Percentiles rank a stretch among this genome's conserved stretches.
These are phyloP conservation scores for Amblyjoppa proteus DNA, from an alignment of 2,888 invertebrate species.

Conservation along the genomic window DNA sequence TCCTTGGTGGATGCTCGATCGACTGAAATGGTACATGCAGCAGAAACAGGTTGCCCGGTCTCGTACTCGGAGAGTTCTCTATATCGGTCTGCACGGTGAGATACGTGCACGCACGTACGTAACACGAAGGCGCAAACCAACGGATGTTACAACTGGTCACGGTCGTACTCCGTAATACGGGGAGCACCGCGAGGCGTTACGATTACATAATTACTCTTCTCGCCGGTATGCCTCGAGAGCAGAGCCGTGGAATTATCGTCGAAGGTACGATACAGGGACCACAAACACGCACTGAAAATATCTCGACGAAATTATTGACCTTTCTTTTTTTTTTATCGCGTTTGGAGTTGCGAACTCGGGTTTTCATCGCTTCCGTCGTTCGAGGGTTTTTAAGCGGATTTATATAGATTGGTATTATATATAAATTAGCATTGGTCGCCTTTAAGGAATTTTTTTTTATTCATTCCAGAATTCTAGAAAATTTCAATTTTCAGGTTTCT, in stretches of 20 bases:
- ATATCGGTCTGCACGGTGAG: conserved; percentile 22
- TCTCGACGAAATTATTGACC: conserved; percentile 15
- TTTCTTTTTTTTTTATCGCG: conserved; percentile 7
- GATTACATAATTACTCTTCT: conserved; percentile 62
- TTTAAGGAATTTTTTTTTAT: neutral
- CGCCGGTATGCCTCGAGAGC: conserved; percentile 12
- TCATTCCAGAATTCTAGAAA: neutral
- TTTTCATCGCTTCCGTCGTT: neutral
- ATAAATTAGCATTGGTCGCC: too few relatives aligned
- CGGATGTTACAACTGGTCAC: conserved; percentile 65
- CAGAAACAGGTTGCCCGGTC: conserved; percentile 12
- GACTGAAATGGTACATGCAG: conserved; percentile 5
- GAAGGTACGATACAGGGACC: conserved; percentile 14
- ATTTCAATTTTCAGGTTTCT: too few relatives aligned
- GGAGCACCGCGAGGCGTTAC: conserved; percentile 54
- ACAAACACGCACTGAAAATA: conserved; percentile 37
- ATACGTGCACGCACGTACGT: conserved; percentile 48
- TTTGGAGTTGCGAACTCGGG: neutral
- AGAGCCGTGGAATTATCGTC: conserved; percentile 36
- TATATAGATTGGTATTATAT: too few relatives aligned
- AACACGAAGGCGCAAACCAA: conserved; percentile 44
- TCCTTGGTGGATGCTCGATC: neutral
- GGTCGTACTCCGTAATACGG: conserved; percentile 57
- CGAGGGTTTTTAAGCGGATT: too few relatives aligned
- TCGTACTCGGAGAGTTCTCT: conserved; percentile 3